Percentiles rank a stretch among this genome's conserved stretches.
Conservation (phyloP, 2,888 invertebrate genomes). For the Pterostichus niger region DNA sequence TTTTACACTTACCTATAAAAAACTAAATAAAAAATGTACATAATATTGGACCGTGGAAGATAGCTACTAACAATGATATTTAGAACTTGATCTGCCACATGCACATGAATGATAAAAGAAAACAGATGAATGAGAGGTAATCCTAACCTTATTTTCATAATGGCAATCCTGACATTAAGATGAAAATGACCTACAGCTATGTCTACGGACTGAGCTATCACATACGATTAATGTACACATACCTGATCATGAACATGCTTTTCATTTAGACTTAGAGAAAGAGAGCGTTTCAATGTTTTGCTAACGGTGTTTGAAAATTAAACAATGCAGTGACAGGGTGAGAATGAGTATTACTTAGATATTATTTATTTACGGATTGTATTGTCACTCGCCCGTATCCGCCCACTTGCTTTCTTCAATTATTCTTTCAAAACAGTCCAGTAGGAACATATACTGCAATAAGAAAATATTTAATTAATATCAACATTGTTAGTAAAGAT, state of each 20-base stretch:
- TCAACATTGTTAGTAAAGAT: not conserved
- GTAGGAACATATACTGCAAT: constrained; percentile 91
- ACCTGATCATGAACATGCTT: constrained; percentile 63
- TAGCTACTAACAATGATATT: constrained; percentile 52
- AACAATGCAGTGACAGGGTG: constrained; percentile 49
- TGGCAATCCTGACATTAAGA: constrained; percentile 66
- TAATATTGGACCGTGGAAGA: constrained; percentile 50
- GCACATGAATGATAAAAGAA: not conserved
- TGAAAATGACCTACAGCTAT: constrained; percentile 40
- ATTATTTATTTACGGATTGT: constrained; percentile 50
- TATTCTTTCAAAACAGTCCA: constrained; percentile 97
- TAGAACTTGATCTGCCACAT: constrained; percentile 41
- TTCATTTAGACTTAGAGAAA: constrained; percentile 51
- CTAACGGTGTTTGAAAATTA: constrained; percentile 54
- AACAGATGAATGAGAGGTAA: constrained; percentile 12
- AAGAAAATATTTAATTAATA: not conserved
- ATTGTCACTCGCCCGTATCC: constrained; percentile 87
- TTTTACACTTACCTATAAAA: constrained; percentile 38
- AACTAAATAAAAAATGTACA: constrained; percentile 44
- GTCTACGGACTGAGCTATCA: constrained; percentile 61
- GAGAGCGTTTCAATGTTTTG: constrained; percentile 43
- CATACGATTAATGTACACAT: constrained; percentile 66
- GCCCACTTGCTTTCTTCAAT: constrained; percentile 94
- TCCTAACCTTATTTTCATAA: constrained; percentile 53
- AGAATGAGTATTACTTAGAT: constrained; percentile 59